phyloP scores from a whole-genome alignment of 2,888 invertebrate genomes.

The Cantharis nigra region DNA sequence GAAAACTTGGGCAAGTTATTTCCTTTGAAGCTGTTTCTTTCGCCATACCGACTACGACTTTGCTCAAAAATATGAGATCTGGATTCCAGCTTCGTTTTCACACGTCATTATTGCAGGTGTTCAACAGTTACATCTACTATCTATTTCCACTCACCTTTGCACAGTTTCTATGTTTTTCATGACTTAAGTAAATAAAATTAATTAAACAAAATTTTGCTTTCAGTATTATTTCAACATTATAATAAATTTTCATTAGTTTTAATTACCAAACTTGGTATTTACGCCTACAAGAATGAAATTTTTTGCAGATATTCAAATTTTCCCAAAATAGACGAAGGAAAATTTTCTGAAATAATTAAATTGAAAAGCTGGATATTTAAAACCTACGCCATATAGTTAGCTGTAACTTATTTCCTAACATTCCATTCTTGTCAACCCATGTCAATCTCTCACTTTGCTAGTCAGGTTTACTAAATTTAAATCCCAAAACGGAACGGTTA shows the following conservation, averaged over 20 bases:
- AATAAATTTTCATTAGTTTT: background rate
- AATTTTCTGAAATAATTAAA: background rate
- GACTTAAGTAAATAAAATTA: too few relatives aligned
- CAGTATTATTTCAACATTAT: background rate
- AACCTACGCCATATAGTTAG: background rate
- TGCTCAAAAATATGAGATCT: too few relatives aligned
- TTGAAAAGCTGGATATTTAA: background rate
- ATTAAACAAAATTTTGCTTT: too few relatives aligned
- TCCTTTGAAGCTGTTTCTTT: too few relatives aligned
- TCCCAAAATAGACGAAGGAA: background rate
- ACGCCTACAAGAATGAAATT: background rate
- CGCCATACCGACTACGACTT: too few relatives aligned
- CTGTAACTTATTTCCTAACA: background rate
- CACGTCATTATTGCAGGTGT: too few relatives aligned
- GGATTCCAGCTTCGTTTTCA: too few relatives aligned
- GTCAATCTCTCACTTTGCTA: background rate
- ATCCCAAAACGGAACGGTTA: background rate
- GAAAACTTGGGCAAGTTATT: too few relatives aligned
- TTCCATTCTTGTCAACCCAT: background rate
- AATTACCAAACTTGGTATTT: background rate
- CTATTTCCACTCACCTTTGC: too few relatives aligned
- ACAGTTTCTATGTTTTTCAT: too few relatives aligned
- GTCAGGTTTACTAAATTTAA: background rate
- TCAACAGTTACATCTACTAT: too few relatives aligned
- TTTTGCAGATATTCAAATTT: background rate